A percentile compares a stretch with the other conserved stretches of the same genome.
Conservation (phyloP, 2,888 invertebrate species). For the Lasiommata megera region DNA sequence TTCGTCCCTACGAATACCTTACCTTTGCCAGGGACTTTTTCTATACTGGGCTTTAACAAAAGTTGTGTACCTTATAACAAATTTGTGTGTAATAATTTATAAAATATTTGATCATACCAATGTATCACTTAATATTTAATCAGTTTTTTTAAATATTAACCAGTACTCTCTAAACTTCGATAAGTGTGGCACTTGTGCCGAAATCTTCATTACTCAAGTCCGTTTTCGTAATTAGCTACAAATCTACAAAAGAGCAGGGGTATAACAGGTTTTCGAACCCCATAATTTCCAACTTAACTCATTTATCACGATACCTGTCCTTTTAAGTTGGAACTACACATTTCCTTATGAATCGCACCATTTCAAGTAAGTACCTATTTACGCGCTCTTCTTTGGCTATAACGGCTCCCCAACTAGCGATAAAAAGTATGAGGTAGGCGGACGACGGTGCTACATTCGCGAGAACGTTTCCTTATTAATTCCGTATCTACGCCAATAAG, state of each 20-base stretch:
- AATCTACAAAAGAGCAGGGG: not conserved
- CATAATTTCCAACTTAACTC: slow-evolving; percentile 24
- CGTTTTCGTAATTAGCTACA: not conserved
- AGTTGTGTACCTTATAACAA: too few species aligned
- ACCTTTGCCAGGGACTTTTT: too few species aligned
- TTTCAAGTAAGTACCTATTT: slow-evolving; percentile 40
- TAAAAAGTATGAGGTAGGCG: slow-evolving; percentile 36
- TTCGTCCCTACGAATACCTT: too few species aligned
- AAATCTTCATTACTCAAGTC: not conserved
- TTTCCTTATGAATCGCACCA: slow-evolving; percentile 36
- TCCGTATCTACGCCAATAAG: not conserved
- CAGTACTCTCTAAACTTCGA: too few species aligned
- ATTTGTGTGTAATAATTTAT: too few species aligned
- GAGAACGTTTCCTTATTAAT: not conserved
- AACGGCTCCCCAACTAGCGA: slow-evolving; percentile 37
- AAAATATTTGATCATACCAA: too few species aligned
- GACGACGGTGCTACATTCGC: slow-evolving; percentile 26
- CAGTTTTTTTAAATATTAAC: too few species aligned
- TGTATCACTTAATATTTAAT: too few species aligned
- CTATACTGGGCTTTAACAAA: too few species aligned
- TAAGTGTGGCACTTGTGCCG: too few species aligned
- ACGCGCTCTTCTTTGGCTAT: slow-evolving; percentile 31
- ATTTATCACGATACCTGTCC: slow-evolving; percentile 34
- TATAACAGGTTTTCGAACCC: slow-evolving; percentile 20
- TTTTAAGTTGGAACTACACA: slow-evolving; percentile 31